phyloP scores from a whole-genome alignment of 2,113 vertebrate genomes.

The Pelecanoides urinatrix region DNA sequence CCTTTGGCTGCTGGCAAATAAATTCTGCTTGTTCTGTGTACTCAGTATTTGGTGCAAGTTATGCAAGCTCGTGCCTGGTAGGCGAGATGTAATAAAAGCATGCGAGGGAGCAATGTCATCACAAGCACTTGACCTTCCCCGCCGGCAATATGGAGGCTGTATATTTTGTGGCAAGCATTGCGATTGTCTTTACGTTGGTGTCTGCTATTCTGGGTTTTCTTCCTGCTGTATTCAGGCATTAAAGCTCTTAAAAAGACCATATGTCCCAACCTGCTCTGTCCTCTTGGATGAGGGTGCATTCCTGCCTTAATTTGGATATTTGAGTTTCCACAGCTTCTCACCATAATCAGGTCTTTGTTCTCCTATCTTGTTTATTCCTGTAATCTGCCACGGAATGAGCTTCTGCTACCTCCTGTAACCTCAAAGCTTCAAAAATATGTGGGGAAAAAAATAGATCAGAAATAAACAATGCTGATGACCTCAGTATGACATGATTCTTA shows the following conservation, averaged over 20 bases:
- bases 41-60: slow-evolving; percentile 33
- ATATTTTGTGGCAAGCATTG: slow-evolving; percentile 42
- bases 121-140: slow-evolving; percentile 60
- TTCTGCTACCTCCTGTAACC: slow-evolving; percentile 37
- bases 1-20: slow-evolving; percentile 33
- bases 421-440: background rate
- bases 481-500: background rate
- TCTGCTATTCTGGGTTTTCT: slow-evolving; percentile 15
- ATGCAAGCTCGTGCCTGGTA: slow-evolving; percentile 45
- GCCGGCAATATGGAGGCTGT: slow-evolving; percentile 17
- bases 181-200: background rate
- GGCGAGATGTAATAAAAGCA: slow-evolving; percentile 59
- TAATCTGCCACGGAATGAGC: slow-evolving; percentile 36
- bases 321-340: slow-evolving; percentile 38
- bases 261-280: slow-evolving; percentile 31
- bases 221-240: slow-evolving; percentile 26
- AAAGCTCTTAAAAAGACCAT: slow-evolving; percentile 56
- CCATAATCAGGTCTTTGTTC: slow-evolving; percentile 53
- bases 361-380: slow-evolving; percentile 41
- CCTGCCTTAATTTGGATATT: slow-evolving; percentile 59
- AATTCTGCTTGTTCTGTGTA: slow-evolving; percentile 50
- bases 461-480: background rate
- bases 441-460: background rate
- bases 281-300: background rate
- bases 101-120: slow-evolving; percentile 53